Evolutionary conservation across 2,888 invertebrate genomes (phyloP).

Genomic region (Diogma glabrata): DNA sequence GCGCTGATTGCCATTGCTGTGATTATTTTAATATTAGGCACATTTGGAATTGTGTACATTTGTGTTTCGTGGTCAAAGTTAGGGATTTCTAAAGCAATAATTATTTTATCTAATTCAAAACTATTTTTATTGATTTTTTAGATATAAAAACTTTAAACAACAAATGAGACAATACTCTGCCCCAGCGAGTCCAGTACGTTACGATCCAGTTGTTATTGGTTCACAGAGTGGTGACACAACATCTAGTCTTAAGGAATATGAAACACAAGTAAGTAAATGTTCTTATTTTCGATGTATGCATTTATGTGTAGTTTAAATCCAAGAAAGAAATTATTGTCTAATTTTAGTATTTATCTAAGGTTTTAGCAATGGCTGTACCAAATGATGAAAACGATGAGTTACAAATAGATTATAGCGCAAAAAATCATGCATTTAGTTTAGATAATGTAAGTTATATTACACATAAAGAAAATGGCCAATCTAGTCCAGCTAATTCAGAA

Average conservation of each 20-base stretch:
- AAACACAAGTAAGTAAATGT: conserved; percentile 66
- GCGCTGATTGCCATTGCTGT: conserved; percentile 80
- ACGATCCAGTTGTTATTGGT: conserved; percentile 52
- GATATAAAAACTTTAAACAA: conserved; percentile 80
- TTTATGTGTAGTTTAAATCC: not conserved
- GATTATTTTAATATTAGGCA: conserved; percentile 76
- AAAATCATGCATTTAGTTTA: conserved; percentile 76
- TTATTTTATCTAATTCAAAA: not conserved
- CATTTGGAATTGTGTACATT: conserved; percentile 83
- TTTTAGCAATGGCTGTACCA: conserved; percentile 83
- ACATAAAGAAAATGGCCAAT: conserved; percentile 63
- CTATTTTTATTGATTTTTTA: conserved; percentile 31
- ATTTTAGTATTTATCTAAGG: conserved; percentile 9
- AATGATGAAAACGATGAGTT: conserved; percentile 74
- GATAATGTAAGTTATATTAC: conserved; percentile 84
- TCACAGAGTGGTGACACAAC: conserved; percentile 34
- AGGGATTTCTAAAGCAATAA: not conserved
- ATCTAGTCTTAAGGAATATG: conserved; percentile 77
- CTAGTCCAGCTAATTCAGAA: conserved; percentile 73
- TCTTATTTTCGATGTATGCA: too few species aligned
- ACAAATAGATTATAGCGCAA: conserved; percentile 75
- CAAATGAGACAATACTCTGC: conserved; percentile 64
- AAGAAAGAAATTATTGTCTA: conserved; percentile 31
- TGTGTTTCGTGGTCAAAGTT: conserved; percentile 90
- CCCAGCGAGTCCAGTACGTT: conserved; percentile 48